phyloP scores from a whole-genome alignment of 2,888 invertebrate genomes.

The Patella pellucida region DNA sequence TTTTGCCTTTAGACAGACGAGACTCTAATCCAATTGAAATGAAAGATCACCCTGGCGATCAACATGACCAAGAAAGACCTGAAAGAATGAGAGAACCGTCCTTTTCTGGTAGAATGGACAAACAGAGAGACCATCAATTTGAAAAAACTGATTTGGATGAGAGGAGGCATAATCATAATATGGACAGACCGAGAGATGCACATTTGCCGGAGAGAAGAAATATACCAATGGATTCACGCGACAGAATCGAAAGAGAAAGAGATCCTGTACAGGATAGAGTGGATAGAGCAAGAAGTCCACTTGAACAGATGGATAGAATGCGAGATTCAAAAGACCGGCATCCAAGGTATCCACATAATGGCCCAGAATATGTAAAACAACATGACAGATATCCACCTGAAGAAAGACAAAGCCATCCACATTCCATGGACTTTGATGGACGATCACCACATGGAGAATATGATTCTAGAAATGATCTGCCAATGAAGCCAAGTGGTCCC shows the following conservation, averaged over 20 bases:
- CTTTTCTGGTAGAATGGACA: neutral
- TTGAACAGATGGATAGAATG: constrained; percentile 9
- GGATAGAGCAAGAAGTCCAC: constrained; percentile 20
- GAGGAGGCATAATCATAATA: neutral
- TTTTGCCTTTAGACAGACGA: neutral
- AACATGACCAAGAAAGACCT: constrained; percentile 8
- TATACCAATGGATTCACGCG: constrained; percentile 24
- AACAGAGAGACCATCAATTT: no score
- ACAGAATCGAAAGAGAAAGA: constrained; percentile 19
- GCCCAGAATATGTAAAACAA: constrained; percentile 14
- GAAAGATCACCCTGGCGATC: neutral
- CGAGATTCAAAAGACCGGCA: constrained; percentile 4
- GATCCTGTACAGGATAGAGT: constrained; percentile 15
- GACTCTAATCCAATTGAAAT: neutral
- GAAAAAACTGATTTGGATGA: no score
- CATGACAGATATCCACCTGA: constrained; percentile 25
- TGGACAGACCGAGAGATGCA: constrained; percentile 15
- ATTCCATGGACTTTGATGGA: constrained; percentile 17
- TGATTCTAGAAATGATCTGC: constrained; percentile 15
- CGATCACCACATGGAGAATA: constrained; percentile 14
- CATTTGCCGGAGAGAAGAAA: constrained; percentile 16
- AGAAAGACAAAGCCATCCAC: constrained; percentile 15
- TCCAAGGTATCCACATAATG: constrained; percentile 9
- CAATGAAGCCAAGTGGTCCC: neutral
- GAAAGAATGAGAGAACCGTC: neutral